Base-by-base conservation (phyloP, 2,113 vertebrate genomes). In the Ivindomyrus marchei region DNA sequence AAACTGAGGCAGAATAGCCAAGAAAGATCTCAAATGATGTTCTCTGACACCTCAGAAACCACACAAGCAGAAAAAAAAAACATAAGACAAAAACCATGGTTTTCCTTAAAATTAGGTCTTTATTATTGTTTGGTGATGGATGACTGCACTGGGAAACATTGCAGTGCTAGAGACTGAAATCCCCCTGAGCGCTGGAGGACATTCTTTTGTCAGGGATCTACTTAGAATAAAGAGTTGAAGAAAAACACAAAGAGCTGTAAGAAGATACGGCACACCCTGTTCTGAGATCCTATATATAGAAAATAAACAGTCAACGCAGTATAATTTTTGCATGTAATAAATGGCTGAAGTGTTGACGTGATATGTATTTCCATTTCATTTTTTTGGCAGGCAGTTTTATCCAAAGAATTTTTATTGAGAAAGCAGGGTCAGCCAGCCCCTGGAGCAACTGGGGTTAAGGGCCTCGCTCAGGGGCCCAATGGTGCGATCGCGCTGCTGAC, bases 71-170 rank as follows among this genome's bases (percentile, higher is more conserved):
- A 8, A 24, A 27, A 80, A 70, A 70, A 31, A 42, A 15, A 80
- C 74, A 80, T 4, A 42, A 15, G 5, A 19, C 74, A 39, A 80
- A 80, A 42, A 39, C 74, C 74, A 39, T 19, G 74, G 62, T 11
- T 70, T 70, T 27, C 27, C 62, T 70, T 70, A 70, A 70, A 70
- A 70, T 70, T 31, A 70, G 62, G 62, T 80, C 36, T 80, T 80
- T 80, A 80, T 80, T 80, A 80, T 42, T 80, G 74, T 80, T 80
- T 42, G 36, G 74, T 80, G 74, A 80, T 80, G 74, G 74, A 80
- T 80, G 74, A 42, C 74, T 80, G 74, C 17, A 80, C 74, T 39
- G 36, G 36, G 36, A 42, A 17, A 42, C 74, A 80, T 80, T 42
- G 74, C 74, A 19, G 15, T 80, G 74, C 74, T 42, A 42, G 36